Evolutionary conservation across 2,113 vertebrate genomes (phyloP).

Genomic region (Hemibagrus wyckioides): DNA sequence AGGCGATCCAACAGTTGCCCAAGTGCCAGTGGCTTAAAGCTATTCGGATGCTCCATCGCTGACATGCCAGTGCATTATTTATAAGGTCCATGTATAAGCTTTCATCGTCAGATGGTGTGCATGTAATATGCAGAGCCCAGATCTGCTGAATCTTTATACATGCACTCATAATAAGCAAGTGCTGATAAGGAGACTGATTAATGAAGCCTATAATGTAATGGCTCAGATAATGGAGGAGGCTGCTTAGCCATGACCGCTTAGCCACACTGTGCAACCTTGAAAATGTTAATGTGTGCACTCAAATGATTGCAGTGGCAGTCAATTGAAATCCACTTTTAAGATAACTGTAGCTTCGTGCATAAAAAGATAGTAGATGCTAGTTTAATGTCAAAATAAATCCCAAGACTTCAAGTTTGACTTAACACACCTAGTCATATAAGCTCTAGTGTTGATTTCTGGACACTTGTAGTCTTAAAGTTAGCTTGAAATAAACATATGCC

Average conservation of each 20-base stretch:
- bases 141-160: conserved; percentile 24
- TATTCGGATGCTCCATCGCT: conserved; percentile 59
- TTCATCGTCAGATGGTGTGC: conserved; percentile 49
- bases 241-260: conserved; percentile 51
- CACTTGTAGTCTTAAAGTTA: not conserved
- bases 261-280: conserved; percentile 62
- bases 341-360: conserved; percentile 64
- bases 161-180: conserved; percentile 46
- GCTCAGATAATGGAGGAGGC: conserved; percentile 41
- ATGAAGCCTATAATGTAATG: conserved; percentile 43
- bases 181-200: conserved; percentile 48
- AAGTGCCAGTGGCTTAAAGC: conserved; percentile 50
- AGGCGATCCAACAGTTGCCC: conserved; percentile 52
- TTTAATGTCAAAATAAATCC: conserved; percentile 8
- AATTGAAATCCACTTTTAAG: conserved; percentile 47
- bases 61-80: conserved; percentile 69
- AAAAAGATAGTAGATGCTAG: conserved; percentile 43
- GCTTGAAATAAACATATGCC: not conserved
- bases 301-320: conserved; percentile 54
- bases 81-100: conserved; percentile 64
- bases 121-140: conserved; percentile 33
- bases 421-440: not conserved
- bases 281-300: conserved; percentile 61
- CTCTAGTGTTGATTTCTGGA: not conserved
- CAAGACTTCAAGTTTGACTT: not conserved